phyloP scores from a whole-genome alignment of 2,888 invertebrate species.

The Acheta domesticus region DNA sequence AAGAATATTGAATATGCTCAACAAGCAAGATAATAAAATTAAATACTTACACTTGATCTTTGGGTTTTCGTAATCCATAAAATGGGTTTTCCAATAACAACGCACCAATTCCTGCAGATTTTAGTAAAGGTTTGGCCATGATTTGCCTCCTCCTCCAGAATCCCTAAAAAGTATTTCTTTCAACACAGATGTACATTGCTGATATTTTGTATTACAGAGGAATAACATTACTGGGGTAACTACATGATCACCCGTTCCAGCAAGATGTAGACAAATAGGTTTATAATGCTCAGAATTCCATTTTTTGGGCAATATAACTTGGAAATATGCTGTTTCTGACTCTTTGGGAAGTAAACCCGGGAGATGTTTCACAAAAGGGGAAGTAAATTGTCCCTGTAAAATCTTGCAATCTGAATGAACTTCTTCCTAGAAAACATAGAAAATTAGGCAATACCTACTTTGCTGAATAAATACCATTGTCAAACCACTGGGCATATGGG shows the following conservation, averaged over 20 bases:
- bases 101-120: conserved; percentile 86
- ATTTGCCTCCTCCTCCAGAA: conserved; percentile 87
- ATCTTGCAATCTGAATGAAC: conserved; percentile 67
- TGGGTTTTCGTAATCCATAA: conserved; percentile 85
- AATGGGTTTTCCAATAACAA: conserved; percentile 96
- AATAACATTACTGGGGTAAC: conserved; percentile 37
- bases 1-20: neutral
- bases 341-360: conserved; percentile 85
- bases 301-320: conserved; percentile 73
- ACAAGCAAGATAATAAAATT: neutral
- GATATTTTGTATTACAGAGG: conserved; percentile 80
- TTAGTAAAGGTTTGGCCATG: conserved; percentile 86
- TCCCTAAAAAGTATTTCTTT: conserved; percentile 56
- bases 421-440: conserved; percentile 59
- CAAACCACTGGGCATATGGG: neutral
- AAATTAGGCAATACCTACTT: neutral
- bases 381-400: conserved; percentile 82
- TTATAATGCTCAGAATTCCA: conserved; percentile 69
- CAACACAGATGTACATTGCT: conserved; percentile 59
- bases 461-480: neutral
- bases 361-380: conserved; percentile 76
- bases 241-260: conserved; percentile 98
- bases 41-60: conserved; percentile 70
- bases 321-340: conserved; percentile 79
- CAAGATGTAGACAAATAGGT: conserved; percentile 89